phyloP scores from a whole-genome alignment of 2,888 invertebrate genomes.

The Morinoia aosen region DNA sequence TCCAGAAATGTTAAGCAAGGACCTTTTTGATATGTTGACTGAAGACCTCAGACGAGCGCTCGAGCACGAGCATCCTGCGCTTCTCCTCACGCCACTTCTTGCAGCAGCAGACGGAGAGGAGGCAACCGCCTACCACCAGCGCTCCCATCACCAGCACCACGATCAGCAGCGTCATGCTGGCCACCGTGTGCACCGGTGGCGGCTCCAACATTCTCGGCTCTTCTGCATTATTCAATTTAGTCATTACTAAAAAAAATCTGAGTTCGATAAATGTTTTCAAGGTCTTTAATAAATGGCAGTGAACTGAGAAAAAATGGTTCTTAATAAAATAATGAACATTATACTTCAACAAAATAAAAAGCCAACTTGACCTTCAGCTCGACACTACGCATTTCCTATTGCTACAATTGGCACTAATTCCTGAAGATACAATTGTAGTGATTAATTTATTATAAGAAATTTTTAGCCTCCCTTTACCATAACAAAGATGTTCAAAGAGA shows the following conservation, averaged over 20 bases:
- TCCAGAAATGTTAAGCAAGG: not conserved
- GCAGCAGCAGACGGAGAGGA: slow-evolving; percentile 58
- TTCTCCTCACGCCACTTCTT: slow-evolving; percentile 64
- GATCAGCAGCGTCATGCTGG: not conserved
- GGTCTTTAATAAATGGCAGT: too few relatives aligned
- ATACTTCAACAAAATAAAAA: too few relatives aligned
- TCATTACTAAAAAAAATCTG: not conserved
- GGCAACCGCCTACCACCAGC: slow-evolving; percentile 56
- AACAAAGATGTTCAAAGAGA: too few relatives aligned
- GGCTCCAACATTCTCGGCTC: not conserved
- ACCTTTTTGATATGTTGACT: slow-evolving; percentile 67
- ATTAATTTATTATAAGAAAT: too few relatives aligned
- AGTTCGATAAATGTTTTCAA: too few relatives aligned
- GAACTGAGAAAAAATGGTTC: too few relatives aligned
- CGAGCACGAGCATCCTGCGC: slow-evolving; percentile 62
- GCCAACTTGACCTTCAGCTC: too few relatives aligned
- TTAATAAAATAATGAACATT: too few relatives aligned
- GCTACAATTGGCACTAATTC: too few relatives aligned
- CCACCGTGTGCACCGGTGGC: not conserved
- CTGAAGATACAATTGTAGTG: too few relatives aligned
- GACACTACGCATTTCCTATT: too few relatives aligned
- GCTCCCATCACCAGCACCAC: slow-evolving; percentile 6
- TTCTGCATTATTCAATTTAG: not conserved
- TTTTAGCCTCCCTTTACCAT: too few relatives aligned
- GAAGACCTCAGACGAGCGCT: slow-evolving; percentile 63